These are phyloP conservation scores for Actinopyga echinites DNA, from an alignment of 53 echinoderm and acorn worm species.

Conservation along the genomic window DNA sequence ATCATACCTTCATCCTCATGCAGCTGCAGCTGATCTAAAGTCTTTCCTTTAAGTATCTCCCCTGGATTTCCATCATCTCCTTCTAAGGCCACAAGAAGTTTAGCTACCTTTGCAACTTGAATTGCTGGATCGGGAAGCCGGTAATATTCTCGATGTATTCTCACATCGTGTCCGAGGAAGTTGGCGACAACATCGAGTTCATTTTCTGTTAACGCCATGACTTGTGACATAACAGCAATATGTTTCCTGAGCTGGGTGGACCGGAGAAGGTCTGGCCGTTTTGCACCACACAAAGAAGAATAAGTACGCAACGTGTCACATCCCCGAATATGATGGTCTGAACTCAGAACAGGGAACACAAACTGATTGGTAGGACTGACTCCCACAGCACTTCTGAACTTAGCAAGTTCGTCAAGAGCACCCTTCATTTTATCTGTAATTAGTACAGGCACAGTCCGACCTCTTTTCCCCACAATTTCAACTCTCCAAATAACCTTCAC, in stretches of 20 bases:
- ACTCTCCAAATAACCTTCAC: conserved; percentile 2
- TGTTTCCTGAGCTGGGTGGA: conserved; percentile 5
- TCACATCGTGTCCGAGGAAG: too few species aligned
- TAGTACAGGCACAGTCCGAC: conserved; percentile 4
- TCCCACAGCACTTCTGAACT: background rate
- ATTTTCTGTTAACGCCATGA: too few species aligned
- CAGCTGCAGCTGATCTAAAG: background rate
- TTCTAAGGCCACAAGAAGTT: background rate
- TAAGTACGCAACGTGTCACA: conserved; percentile 7
- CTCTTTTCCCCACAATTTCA: conserved; percentile 5
- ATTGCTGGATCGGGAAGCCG: background rate
- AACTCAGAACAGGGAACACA: background rate
- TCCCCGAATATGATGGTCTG: conserved; percentile 2
- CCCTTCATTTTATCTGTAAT: background rate
- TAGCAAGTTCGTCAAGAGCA: background rate
- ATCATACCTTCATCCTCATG: conserved; percentile 3
- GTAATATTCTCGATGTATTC: background rate
- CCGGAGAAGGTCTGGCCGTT: conserved; percentile 1
- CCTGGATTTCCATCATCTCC: background rate
- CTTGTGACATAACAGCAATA: background rate
- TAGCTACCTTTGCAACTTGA: background rate
- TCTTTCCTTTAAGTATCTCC: background rate
- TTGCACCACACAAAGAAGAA: background rate
- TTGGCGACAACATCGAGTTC: background rate
- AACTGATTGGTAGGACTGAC: background rate